Evolutionary conservation across 2,113 vertebrate species (phyloP).

Genomic region (Aegotheles bennettii): DNA sequence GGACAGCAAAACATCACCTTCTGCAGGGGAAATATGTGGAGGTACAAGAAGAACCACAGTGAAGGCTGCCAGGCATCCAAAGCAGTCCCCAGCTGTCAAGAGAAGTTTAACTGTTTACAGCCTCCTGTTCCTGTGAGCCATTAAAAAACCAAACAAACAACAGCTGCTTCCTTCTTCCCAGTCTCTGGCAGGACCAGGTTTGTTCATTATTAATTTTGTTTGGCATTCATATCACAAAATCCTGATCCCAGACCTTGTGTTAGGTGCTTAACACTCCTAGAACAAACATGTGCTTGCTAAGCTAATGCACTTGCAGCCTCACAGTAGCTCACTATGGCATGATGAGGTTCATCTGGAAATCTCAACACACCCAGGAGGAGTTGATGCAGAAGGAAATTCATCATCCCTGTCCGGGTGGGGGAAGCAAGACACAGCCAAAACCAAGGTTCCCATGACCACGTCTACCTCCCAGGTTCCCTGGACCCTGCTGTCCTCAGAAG

Average conservation of each 20-base stretch:
- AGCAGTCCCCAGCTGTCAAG: conserved; percentile 8
- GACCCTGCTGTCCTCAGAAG: not conserved
- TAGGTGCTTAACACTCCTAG: not conserved
- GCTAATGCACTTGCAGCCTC: not conserved
- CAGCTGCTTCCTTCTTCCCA: not conserved
- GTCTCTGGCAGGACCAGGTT: not conserved
- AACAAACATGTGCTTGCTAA: not conserved
- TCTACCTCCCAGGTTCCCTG: not conserved
- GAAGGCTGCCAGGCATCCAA: not conserved
- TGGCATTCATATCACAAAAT: not conserved
- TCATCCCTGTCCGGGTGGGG: not conserved
- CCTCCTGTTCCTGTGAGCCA: not conserved
- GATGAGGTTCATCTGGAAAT: not conserved
- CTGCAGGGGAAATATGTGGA: not conserved
- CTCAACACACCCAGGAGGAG: not conserved
- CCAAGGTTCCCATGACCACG: not conserved
- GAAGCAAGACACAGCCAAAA: not conserved
- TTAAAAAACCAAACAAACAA: conserved; percentile 18
- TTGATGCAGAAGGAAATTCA: not conserved
- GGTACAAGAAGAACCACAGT: not conserved
- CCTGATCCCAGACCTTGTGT: not conserved
- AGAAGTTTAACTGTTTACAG: conserved; percentile 46
- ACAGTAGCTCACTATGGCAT: fast-evolving
- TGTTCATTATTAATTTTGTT: not conserved
- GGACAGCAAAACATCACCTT: not conserved